Evolutionary conservation across 2,113 vertebrate genomes (phyloP), one percentile per base, ranked within the genome.

Genomic region (Labrus mixtus): DNA sequence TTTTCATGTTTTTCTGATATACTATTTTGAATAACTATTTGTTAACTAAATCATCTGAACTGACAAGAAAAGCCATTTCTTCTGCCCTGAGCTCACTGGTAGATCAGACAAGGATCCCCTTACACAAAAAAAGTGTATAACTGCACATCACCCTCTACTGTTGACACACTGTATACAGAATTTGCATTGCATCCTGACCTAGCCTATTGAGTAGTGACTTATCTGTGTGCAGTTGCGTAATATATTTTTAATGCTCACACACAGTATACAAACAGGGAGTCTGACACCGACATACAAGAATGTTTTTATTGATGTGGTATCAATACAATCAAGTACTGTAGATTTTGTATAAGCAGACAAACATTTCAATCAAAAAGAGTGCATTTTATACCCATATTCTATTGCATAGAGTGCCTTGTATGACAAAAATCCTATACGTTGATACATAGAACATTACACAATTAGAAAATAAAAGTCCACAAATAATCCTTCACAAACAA

Each of bases 221-320:
- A 45, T 41, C 1, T 16, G 41, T 43, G 43, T 45, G 12, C 43
- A 5, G 43, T 45, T 12, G 43, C 43, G 12, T 45, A 15, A 45
- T 15, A 43, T 43, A 11, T 12, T 45, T 45, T 45, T 1, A 45
- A 45, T 13, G 15, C 43, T 45, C 15, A 33, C 6, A 33, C 29
- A 33, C 7, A 58, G 19, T 4, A 46, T 6, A 65, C 19, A 83
- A n/a, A 69, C 80, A 89, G 3, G 11, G 46, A 86, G 25, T 13
- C 53, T 20, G 61, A 83, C 77, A 83, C 81, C 55, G 54, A 64
- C 57, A 22, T 93, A 91, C 75, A 92, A 91, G 92, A 93, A 87
- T 92, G 88, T 89, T 92, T 98, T 99, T 98, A 98, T 97, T 98
- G 95, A 96, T 91, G 94, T 93, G 90, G 91, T 94, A 94, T 96